These are phyloP conservation scores for Phylloscopus whistleri DNA, from an alignment of 2,113 vertebrate genomes.

Conservation along the genomic window DNA sequence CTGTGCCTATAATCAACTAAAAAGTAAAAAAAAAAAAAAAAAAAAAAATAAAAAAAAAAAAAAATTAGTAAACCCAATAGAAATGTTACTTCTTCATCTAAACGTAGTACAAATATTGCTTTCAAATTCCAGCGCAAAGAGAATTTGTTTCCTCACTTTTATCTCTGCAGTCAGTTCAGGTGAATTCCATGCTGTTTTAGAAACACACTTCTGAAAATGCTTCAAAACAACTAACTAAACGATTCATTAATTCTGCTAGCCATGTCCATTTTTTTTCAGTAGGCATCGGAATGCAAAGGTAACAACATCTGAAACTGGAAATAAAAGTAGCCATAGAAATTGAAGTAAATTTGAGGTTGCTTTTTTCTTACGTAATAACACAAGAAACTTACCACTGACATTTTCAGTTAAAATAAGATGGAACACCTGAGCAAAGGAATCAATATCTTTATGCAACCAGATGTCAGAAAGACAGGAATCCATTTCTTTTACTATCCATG, in stretches of 20 bases:
- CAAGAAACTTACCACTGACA: conserved; percentile 82
- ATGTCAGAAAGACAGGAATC: conserved; percentile 89
- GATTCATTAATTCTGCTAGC: background rate
- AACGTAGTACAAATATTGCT: background rate
- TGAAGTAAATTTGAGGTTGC: background rate
- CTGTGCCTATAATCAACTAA: conserved; percentile 92
- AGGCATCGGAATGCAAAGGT: background rate
- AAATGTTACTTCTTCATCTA: background rate
- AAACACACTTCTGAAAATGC: background rate
- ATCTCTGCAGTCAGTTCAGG: background rate
- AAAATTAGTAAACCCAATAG: background rate
- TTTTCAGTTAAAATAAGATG: conserved; percentile 90
- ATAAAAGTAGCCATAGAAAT: background rate
- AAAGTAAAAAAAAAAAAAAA: background rate
- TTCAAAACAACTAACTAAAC: background rate
- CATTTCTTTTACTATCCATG: conserved; percentile 89
- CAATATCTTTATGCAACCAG: conserved; percentile 84
- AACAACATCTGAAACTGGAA: background rate
- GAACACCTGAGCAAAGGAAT: conserved; percentile 87
- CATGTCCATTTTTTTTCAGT: background rate
- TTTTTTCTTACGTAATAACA: background rate
- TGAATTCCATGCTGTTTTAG: background rate
- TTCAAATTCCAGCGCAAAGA: background rate
- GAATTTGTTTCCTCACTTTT: background rate
- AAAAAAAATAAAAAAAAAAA: too few species aligned